Evolutionary conservation across 1,140 invertebrate species (phyloP), one percentile per base, ranked within the genome.

Genomic region (Drosophila santomea): DNA sequence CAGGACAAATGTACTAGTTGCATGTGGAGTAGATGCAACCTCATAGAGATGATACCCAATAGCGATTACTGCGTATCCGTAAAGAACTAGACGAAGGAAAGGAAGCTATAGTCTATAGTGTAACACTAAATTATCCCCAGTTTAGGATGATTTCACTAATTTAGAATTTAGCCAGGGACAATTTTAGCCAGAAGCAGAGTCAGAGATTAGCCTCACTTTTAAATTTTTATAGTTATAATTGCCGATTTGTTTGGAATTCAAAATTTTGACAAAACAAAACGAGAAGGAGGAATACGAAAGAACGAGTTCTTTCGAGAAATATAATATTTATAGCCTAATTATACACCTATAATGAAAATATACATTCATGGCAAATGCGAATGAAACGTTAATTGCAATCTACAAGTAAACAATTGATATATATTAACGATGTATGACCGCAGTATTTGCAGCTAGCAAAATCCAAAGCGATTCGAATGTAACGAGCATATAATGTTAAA

Each of bases 401-500:
- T 74, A 43, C 54, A 57, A 48, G 41, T 41, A 62, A 66, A 38
- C 23, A 47, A 41, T 61, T 61, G 59, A 57, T 51, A 62, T 68
- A 41, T 68, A 41, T 60, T 59, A 41, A 35, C 17, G 17, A 47
- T 41, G 15, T 43, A 54, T 10, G 25, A 57, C 12, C 10, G 55
- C 47, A 15, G 32, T 35, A 69, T 32, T 54, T 38, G 68, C 58
- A 62, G 68, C 67, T 61, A 56, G 50, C 41, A 23, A 51, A 61
- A 43, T 50, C 56, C 45, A 74, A 59, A 61, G 48, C 48, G 25
- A 84, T 66, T 67, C 64, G 56, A 78, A 67, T 38, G 50, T 67
- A 63, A 74, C 54, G 38, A 64, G 52, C 69, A 74, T 76, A 74
- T 75, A 83, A 84, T 88, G 90, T 91, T 91, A 78, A 88, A 91